Base-by-base conservation (phyloP, 2,888 invertebrate genomes). In the Emesis russula region DNA sequence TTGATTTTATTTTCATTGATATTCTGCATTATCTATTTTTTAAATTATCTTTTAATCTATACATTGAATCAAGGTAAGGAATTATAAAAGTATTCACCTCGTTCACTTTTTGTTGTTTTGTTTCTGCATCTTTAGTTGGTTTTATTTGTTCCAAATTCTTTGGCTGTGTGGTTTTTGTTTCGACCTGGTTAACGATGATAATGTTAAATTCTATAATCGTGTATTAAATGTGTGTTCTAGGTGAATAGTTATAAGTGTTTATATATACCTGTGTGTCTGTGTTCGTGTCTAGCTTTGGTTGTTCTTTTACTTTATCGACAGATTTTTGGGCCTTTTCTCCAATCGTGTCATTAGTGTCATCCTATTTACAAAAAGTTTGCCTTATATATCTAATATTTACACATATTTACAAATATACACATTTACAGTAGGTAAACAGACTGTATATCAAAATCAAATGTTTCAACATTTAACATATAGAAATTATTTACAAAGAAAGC, bases 221-320 rank as follows among this genome's bases (percentile, higher is more conserved):
- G n/a, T 53, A 53, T 53, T 2, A 53, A 53, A 53, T 53, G 53
- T 53, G n/a, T 53, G n/a, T n/a, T 6, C 6, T 53, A 83, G 94
- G 87, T 93, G 81, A 95, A 92, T 95, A 90, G 94, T 85, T 93
- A 90, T 96, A 95, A 96, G 96, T 97, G 96, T 97, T 96, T 96
- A 96, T 87, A 92, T 95, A 92, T 96, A 96, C 96, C 96, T 96
- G 95, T 91, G 95, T 94, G 84, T 95, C 96, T 95, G 97, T 96
- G 96, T 97, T 97, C 96, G 97, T 97, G 96, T 97, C 97, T 97
- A 97, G 98, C 98, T 97, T 95, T 93, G 96, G 96, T 95, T 97
- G 97, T 96, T 97, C 97, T 96, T 97, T 96, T 96, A 97, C 96
- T 96, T 97, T 97, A 97, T 98, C 96, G 95, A 96, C 95, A 93